These are phyloP conservation scores for Himalopsyche kuldschensis DNA, from an alignment of 2,888 invertebrate genomes.

Conservation along the genomic window DNA sequence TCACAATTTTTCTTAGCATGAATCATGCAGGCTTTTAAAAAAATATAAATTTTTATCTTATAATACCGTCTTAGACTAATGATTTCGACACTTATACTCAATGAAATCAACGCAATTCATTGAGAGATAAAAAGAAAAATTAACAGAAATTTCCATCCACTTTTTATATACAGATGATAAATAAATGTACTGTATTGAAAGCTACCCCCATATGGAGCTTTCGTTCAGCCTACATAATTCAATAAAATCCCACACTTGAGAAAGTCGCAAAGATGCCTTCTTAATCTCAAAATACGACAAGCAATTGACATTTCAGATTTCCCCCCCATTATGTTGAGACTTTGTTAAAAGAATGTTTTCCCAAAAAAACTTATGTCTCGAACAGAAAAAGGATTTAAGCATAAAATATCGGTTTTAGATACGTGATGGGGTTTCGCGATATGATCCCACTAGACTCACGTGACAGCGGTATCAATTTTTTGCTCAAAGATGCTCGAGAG, in stretches of 20 bases:
- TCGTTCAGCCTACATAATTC: not conserved
- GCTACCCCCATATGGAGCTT: too few relatives aligned
- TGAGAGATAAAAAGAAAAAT: too few relatives aligned
- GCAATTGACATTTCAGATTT: not conserved
- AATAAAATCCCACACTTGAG: not conserved
- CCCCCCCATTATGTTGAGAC: not conserved
- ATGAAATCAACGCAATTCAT: too few relatives aligned
- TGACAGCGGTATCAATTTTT: not conserved
- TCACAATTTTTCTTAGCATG: too few relatives aligned
- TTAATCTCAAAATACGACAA: not conserved
- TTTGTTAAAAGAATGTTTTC: not conserved
- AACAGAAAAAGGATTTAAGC: not conserved
- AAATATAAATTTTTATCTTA: too few relatives aligned
- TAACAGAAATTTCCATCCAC: too few relatives aligned
- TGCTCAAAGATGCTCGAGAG: not conserved
- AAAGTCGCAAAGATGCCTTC: not conserved
- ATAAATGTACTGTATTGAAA: too few relatives aligned
- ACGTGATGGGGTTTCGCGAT: not conserved
- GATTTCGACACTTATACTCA: too few relatives aligned
- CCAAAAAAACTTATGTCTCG: not conserved
- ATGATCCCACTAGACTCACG: not conserved
- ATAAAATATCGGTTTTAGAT: not conserved
- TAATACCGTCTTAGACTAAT: too few relatives aligned
- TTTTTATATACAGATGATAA: too few relatives aligned
- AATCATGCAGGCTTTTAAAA: too few relatives aligned